Evolutionary conservation across 2,888 invertebrate genomes (phyloP).

Genomic region (Labia minor): DNA sequence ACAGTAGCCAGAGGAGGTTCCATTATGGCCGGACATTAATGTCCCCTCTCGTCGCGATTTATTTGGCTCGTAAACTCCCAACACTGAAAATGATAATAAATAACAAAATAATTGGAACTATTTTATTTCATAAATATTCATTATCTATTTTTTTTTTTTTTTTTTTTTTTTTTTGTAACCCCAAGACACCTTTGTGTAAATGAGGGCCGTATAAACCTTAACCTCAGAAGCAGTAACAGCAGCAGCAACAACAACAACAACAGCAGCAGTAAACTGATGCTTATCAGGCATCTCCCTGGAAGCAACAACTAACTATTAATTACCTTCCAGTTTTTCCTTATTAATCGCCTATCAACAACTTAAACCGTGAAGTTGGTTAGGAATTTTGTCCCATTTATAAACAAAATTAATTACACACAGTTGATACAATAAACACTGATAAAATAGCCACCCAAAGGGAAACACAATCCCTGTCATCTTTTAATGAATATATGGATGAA

Average conservation of each 20-base stretch:
- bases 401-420: too few species aligned
- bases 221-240: neutral
- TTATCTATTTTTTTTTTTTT: slow-evolving; percentile 13
- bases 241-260: too few species aligned
- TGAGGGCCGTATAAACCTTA: slow-evolving; percentile 1
- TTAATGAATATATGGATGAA: too few species aligned
- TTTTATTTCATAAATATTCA: slow-evolving; percentile 13
- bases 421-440: too few species aligned
- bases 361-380: too few species aligned
- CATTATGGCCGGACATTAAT: slow-evolving; percentile 6
- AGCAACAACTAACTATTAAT: neutral
- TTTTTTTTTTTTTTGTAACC: too few species aligned
- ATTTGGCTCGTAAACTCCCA: neutral
- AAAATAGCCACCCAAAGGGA: too few species aligned
- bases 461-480: too few species aligned
- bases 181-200: neutral
- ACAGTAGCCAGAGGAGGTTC: slow-evolving; percentile 4
- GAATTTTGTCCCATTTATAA: too few species aligned
- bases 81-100: slow-evolving; percentile 13
- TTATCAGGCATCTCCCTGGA: neutral
- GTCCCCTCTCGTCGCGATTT: slow-evolving; percentile 8
- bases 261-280: neutral
- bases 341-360: slow-evolving; percentile 6
- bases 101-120: slow-evolving; percentile 9
- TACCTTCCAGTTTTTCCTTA: neutral